Evolutionary conservation across 2,797 vertebrate genomes (phyloP), one percentile per base, ranked within the genome.

Genomic region (Pampus argenteus): DNA sequence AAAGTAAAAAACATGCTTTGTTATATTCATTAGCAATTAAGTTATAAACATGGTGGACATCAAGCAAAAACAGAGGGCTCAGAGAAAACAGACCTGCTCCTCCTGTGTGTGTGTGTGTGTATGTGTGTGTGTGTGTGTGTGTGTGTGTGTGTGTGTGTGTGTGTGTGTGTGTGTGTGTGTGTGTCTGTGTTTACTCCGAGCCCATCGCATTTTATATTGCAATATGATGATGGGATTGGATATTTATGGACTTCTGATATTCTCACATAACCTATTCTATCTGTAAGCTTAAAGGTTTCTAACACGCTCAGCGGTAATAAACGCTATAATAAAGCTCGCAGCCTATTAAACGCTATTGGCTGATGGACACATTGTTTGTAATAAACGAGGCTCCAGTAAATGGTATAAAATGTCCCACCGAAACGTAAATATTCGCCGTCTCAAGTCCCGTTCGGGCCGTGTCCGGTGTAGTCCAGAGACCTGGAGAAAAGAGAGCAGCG

Each of bases 401-500:
- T 18, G 69, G 50, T 74, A 67, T 79, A 73, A 88, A 87, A 91
- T 83, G 81, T 88, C 91, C 91, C 92, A 91, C 87, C 88, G 86
- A 88, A 86, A 77, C 68, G 84, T 65, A 70, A 70, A 75, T 69
- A 48, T 45, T 29, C 47, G 72, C 60, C 36, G n/a, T 57, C 45
- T 81, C 79, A 80, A 57, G 83, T 86, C 73, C 74, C 31, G 86
- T 10, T 55, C 78, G 71, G 86, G 61, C 83, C 71, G 70, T 58
- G 84, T 79, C 84, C 78, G 82, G 80, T 63, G 68, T 78, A 79
- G 79, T 88, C 79, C 82, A 65, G 50, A 81, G 72, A 56, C 44
- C 64, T 48, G 59, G 78, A 63, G 9, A 36, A 62, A 48, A 59
- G 71, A 82, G 66, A 68, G 82, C 61, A 82, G 88, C 79, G 88